Base-by-base conservation (phyloP, 2,888 invertebrate genomes). In the Phaonia tiefii region DNA sequence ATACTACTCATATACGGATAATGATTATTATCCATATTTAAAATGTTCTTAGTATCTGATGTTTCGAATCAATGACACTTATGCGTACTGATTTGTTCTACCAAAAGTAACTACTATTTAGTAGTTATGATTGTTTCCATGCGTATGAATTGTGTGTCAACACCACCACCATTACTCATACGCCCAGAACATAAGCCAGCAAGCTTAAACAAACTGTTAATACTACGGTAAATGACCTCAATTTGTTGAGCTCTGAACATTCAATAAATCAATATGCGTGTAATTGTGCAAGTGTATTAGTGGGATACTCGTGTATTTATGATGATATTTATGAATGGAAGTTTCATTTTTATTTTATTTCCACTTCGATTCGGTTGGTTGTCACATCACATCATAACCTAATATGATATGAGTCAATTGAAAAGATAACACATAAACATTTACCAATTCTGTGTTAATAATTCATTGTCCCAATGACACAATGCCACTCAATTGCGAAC, bases 401-500 rank as follows among this genome's bases (percentile, higher is more conserved):
- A n/a, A n/a, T n/a, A n/a, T n/a, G n/a, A n/a, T n/a, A n/a, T n/a
- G 31, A 31, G 25, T 13, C 58, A 22, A 42, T 31, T 37, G 25
- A 56, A 49, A 17, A 60, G 49, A 60, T 22, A 11, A 44, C 39
- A 17, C 10, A 66, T 31, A 74, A 74, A 67, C 74, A 58, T 20
- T 74, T 58, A 37, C 20, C 58, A 20, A 67, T 66, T 44, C 56
- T 20, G 44, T 54, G 56, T 67, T 54, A 44, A 74, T 74, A 74
- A 67, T 66, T 74, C 66, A 74, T 63, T 74, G 66, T 31, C 22
- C 58, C 31, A 26, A 15, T 67, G 58, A 74, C 58, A 67, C 37
- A 54, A 58, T 74, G 74, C 17, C 58, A 67, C 22, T 67, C 63
- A 72, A 58, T 71, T 26, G 15, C 44, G 46, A 44, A 20, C 37